These are phyloP conservation scores for Miniopterus natalensis DNA, from an alignment of 2,113 vertebrate species.

Conservation along the genomic window DNA sequence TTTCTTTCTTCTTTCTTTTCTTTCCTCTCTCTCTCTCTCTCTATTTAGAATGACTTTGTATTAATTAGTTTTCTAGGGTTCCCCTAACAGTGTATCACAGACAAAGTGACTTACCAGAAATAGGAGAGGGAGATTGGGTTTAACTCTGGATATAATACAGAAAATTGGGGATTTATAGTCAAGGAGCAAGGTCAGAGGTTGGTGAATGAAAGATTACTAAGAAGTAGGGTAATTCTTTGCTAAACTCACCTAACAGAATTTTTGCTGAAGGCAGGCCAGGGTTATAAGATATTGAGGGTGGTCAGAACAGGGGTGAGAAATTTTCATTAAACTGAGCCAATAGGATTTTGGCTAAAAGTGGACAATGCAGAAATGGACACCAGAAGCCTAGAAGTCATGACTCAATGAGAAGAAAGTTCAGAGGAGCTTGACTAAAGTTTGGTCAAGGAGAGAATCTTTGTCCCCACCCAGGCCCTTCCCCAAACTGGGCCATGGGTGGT, in stretches of 20 bases:
- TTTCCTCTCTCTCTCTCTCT: too few relatives aligned
- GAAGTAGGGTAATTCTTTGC: neutral
- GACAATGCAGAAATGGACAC: neutral
- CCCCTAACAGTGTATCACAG: too few relatives aligned
- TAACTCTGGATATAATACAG: neutral
- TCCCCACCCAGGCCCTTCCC: neutral
- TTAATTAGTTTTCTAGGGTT: too few relatives aligned
- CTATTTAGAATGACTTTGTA: too few relatives aligned
- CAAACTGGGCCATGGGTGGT: neutral
- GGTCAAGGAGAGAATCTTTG: neutral
- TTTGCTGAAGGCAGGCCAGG: too few relatives aligned
- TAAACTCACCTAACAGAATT: too few relatives aligned
- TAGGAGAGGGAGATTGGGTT: neutral
- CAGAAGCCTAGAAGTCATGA: neutral
- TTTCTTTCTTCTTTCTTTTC: too few relatives aligned
- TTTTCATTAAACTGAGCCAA: neutral
- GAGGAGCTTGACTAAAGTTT: neutral
- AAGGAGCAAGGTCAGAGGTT: neutral
- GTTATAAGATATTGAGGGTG: neutral
- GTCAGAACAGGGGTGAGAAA: neutral
- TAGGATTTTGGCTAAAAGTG: neutral
- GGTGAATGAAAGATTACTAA: neutral
- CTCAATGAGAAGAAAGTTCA: neutral
- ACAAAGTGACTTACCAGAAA: too few relatives aligned
- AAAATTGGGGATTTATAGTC: neutral